Evolutionary conservation across 2,797 vertebrate genomes (phyloP).

Genomic region (Prunella strophiata): DNA sequence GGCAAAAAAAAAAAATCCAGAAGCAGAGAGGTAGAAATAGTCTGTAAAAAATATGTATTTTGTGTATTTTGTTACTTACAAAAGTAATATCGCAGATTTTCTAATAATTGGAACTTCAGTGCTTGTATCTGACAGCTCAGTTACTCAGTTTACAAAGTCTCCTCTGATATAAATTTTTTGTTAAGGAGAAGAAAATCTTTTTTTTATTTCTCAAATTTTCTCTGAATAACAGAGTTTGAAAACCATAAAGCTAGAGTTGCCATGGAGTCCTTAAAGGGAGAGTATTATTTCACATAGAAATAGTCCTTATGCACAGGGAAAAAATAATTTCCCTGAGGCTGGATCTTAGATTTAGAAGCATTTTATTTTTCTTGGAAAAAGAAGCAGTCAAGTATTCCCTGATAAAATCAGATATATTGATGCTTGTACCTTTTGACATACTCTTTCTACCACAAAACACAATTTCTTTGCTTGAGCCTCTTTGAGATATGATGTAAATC

Average conservation of each 20-base stretch:
- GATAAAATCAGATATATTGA: not conserved
- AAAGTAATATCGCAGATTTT: not conserved
- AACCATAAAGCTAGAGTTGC: not conserved
- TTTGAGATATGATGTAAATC: not conserved
- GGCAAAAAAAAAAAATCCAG: not conserved
- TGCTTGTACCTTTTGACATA: not conserved
- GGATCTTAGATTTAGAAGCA: not conserved
- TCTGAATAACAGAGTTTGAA: not conserved
- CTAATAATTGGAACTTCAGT: not conserved
- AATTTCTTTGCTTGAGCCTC: not conserved
- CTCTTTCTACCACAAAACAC: not conserved
- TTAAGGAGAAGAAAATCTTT: not conserved
- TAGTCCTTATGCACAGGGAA: not conserved
- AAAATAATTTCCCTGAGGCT: not conserved
- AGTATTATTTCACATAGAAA: not conserved
- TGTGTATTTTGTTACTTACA: not conserved
- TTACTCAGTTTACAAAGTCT: not conserved
- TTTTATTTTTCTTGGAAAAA: not conserved
- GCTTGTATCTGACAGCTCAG: not conserved
- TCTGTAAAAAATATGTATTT: not conserved
- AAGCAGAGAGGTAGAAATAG: not conserved
- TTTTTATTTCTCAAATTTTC: not conserved
- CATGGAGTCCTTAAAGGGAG: not conserved
- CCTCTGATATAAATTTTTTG: not conserved
- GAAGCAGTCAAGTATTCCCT: not conserved